Conservation (phyloP, 2,797 vertebrate genomes). For the Centroberyx gerrardi region DNA sequence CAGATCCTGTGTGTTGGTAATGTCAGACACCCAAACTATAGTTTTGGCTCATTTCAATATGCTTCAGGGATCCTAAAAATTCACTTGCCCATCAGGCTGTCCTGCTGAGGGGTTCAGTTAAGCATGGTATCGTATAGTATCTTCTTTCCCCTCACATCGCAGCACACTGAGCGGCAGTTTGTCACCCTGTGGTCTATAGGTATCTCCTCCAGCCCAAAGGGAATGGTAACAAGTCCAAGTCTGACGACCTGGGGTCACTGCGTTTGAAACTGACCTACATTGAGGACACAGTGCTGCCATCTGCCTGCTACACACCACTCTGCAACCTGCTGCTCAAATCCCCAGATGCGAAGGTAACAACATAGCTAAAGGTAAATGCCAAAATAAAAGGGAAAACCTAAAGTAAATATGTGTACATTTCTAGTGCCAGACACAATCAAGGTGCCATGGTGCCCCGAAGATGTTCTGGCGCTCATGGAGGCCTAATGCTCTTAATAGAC, state of each 20-base stretch:
- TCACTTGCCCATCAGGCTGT: no score
- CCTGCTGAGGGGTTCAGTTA: background rate
- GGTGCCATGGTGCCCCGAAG: background rate
- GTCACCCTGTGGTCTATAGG: constrained; percentile 79
- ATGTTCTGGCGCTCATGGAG: background rate
- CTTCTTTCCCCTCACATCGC: background rate
- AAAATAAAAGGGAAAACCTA: background rate
- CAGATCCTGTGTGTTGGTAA: background rate
- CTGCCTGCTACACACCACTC: constrained; percentile 90
- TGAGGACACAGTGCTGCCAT: constrained; percentile 96
- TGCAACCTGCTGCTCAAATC: constrained; percentile 96
- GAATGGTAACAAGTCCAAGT: constrained; percentile 95
- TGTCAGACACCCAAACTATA: background rate
- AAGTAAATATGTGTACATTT: background rate
- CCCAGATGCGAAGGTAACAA: constrained; percentile 93
- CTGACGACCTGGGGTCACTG: constrained; percentile 94
- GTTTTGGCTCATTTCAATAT: background rate
- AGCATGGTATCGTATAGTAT: background rate
- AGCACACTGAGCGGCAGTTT: background rate
- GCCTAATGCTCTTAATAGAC: background rate
- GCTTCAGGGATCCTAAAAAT: no score
- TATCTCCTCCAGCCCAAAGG: constrained; percentile 97
- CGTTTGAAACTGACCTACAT: constrained; percentile 95
- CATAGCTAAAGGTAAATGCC: background rate
- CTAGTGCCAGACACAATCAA: background rate